phyloP scores from a whole-genome alignment of 2,888 invertebrate genomes.

The Harpalus rufipes region DNA sequence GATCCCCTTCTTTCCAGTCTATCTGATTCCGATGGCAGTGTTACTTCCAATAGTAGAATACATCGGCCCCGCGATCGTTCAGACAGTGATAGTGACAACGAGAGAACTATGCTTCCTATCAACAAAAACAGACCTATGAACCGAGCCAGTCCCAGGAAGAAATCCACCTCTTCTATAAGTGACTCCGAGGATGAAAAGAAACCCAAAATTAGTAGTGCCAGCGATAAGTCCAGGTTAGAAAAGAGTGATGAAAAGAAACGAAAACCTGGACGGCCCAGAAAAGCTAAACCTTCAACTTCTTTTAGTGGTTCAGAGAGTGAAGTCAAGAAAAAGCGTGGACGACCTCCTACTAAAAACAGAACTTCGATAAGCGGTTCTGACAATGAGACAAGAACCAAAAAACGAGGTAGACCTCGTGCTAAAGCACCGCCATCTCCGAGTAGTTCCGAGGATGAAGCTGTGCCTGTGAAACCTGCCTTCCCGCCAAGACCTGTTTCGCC shows the following conservation, averaged over 20 bases:
- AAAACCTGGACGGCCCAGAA: constrained; percentile 77
- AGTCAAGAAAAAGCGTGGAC: constrained; percentile 71
- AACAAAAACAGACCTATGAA: constrained; percentile 71
- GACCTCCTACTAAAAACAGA: constrained; percentile 71
- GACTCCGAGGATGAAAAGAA: constrained; percentile 74
- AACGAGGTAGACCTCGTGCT: constrained; percentile 73
- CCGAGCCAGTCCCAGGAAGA: constrained; percentile 75
- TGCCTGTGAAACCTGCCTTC: constrained; percentile 72
- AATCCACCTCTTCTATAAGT: constrained; percentile 74
- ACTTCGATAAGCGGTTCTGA: constrained; percentile 73
- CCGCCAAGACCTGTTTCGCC: constrained; percentile 72
- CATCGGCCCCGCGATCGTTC: constrained; percentile 70
- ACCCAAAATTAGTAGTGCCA: constrained; percentile 65
- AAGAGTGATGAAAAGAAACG: constrained; percentile 70
- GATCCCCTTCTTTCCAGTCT: constrained; percentile 80
- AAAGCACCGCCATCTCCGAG: constrained; percentile 71
- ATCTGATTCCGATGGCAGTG: constrained; percentile 78
- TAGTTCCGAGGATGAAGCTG: constrained; percentile 75
- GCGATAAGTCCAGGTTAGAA: constrained; percentile 38
- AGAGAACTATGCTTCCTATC: constrained; percentile 70
- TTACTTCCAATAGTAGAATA: constrained; percentile 69
- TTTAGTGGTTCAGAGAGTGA: constrained; percentile 69
- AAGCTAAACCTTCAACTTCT: constrained; percentile 72
- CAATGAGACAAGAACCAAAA: constrained; percentile 72
- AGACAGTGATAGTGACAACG: constrained; percentile 72